Evolutionary conservation across 2,797 vertebrate species (phyloP), one percentile per base, ranked within the genome.

Genomic region (Cheirogaleus major): DNA sequence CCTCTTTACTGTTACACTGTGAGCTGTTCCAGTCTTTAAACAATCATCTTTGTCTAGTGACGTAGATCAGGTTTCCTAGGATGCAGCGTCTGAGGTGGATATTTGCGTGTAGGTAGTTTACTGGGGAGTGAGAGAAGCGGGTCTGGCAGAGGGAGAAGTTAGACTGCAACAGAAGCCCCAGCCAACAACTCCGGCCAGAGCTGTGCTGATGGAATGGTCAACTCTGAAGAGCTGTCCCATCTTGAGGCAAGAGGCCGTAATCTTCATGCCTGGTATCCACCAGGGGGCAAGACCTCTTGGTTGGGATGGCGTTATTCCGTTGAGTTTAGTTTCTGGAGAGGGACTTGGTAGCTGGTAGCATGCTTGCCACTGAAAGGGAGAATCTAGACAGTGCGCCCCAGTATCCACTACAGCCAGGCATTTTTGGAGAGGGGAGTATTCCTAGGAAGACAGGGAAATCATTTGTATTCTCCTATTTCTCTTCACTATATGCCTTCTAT

Each of bases 281-380:
- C 75, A 45, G 41, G 20, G 7, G 25, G 9, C 0, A 3, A 22
- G 63, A 4, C 1, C 0, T 45, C 0, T 45, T 76, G 76, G 63
- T 50, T 6, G 0, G 3, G 7, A 7, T 43, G n/a, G 59, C 38
- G 80, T 17, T 81, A 20, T 27, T 59, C 27, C 5, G 2, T 57
- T 45, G 41, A 38, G 52, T 73, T 52, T 17, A 27, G 10, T 65
- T 75, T 59, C 57, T 52, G n/a, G n/a, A 69, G 23, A 73, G 7
- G 23, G 4, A 15, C 67, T 81, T 1, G 17, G 32, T n/a, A 67
- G 35, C 0, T 17, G 86, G 18, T 55, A 80, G 69, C 48, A 43
- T 25, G 27, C 30, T 70, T 61, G 35, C 32, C 8, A 0, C 30
- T 11, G 41, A 81, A 83, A 61, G 35, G 32, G 25, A 7, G 2